phyloP scores from a whole-genome alignment of 2,113 vertebrate genomes.

The Calidris pygmaea region DNA sequence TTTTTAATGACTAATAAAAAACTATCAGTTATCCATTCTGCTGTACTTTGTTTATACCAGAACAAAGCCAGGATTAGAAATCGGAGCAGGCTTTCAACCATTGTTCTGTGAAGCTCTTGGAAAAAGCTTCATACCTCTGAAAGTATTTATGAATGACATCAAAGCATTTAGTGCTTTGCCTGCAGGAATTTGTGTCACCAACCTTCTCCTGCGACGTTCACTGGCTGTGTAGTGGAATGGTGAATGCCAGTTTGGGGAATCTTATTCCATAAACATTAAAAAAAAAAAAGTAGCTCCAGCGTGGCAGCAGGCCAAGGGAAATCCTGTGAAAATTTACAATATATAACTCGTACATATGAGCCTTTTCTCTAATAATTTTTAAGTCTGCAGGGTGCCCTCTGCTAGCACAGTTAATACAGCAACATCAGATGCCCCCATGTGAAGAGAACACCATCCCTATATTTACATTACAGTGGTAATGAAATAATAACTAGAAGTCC shows the following conservation, averaged over 20 bases:
- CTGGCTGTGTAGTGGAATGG: not conserved
- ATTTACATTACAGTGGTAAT: not conserved
- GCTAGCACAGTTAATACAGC: not conserved
- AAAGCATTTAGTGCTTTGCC: not conserved
- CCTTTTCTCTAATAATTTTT: not conserved
- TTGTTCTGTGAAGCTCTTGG: not conserved
- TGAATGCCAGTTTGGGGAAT: not conserved
- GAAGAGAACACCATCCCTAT: not conserved
- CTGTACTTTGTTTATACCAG: not conserved
- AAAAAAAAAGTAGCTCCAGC: not conserved
- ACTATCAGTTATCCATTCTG: not conserved
- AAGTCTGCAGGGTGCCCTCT: not conserved
- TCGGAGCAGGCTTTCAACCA: not conserved
- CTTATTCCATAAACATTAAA: not conserved
- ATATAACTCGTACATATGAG: fast-evolving
- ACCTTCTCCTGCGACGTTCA: not conserved
- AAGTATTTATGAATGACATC: not conserved
- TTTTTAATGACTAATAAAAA: not conserved
- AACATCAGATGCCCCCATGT: not conserved
- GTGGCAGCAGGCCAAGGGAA: not conserved
- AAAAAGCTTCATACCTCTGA: not conserved
- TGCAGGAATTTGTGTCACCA: not conserved
- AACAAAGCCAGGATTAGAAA: not conserved
- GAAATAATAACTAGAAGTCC: not conserved
- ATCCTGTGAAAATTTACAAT: not conserved